These are phyloP conservation scores for Sebastes dallii DNA, from an alignment of 2,797 vertebrate genomes.

Conservation along the genomic window DNA sequence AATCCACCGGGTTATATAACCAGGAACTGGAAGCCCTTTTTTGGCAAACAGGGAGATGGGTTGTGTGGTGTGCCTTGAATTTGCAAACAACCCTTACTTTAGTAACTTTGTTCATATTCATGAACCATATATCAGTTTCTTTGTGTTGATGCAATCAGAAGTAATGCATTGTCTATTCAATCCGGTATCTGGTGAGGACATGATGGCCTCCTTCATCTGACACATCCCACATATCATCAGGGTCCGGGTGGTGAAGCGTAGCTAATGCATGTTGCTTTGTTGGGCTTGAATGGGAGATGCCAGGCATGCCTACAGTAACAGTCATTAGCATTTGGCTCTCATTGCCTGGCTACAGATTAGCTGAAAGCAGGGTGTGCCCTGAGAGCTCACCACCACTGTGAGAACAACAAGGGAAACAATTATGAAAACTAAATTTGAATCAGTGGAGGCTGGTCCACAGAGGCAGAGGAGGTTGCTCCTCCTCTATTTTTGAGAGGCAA, in stretches of 20 bases:
- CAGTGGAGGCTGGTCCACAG: too few species aligned
- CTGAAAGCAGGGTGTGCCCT: constrained; percentile 42
- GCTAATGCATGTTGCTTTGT: constrained; percentile 67
- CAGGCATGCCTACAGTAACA: constrained; percentile 64
- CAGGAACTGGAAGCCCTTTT: neutral
- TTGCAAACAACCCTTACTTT: neutral
- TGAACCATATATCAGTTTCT: neutral
- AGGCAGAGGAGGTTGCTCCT: too few species aligned
- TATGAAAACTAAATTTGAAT: constrained; percentile 25
- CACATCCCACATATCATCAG: constrained; percentile 51
- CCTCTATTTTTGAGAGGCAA: too few species aligned
- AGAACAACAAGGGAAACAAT: constrained; percentile 44
- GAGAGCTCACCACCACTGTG: constrained; percentile 26
- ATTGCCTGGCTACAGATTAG: constrained; percentile 36
- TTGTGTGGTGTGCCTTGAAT: neutral
- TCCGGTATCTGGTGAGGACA: neutral
- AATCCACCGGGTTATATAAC: neutral
- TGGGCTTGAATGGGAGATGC: constrained; percentile 61
- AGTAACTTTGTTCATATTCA: neutral
- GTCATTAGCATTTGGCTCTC: constrained; percentile 71
- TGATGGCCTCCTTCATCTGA: constrained; percentile 29
- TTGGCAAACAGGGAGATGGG: neutral
- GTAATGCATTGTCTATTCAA: constrained; percentile 28
- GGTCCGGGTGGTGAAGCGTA: constrained; percentile 51
- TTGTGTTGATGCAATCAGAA: constrained; percentile 27